phyloP scores from a whole-genome alignment of 1,140 invertebrate species.

The Pinna nobilis region DNA sequence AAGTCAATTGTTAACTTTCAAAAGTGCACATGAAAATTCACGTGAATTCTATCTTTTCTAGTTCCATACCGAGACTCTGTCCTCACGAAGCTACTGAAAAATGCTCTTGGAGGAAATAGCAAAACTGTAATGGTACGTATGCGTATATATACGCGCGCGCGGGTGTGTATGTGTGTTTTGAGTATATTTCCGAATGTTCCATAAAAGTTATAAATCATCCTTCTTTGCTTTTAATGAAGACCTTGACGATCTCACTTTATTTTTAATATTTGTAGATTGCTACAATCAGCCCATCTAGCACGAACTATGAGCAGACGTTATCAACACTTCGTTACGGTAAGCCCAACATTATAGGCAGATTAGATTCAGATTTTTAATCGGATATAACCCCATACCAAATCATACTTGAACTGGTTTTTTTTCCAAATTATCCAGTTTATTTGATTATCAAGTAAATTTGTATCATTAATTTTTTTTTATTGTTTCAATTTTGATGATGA shows the following conservation, averaged over 20 bases:
- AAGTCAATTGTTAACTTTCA: too few relatives aligned
- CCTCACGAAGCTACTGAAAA: slow-evolving; percentile 80
- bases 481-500: too few relatives aligned
- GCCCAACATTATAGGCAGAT: too few relatives aligned
- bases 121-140: slow-evolving; percentile 80
- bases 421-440: too few relatives aligned
- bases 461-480: too few relatives aligned
- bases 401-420: too few relatives aligned
- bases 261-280: slow-evolving; percentile 78
- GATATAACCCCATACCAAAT: too few relatives aligned
- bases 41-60: slow-evolving; percentile 53
- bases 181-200: background rate
- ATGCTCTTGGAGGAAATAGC: slow-evolving; percentile 82
- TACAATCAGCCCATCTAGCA: slow-evolving; percentile 80
- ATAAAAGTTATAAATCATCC: background rate
- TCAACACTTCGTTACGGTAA: slow-evolving; percentile 81
- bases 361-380: too few relatives aligned
- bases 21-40: too few relatives aligned
- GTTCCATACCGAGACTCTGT: slow-evolving; percentile 81
- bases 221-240: background rate
- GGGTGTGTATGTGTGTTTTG: background rate
- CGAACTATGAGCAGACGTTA: slow-evolving; percentile 81
- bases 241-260: too few relatives aligned
- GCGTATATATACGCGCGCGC: background rate
- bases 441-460: too few relatives aligned